phyloP scores from a whole-genome alignment of 2,888 invertebrate species.

The Euzetes globulus region DNA sequence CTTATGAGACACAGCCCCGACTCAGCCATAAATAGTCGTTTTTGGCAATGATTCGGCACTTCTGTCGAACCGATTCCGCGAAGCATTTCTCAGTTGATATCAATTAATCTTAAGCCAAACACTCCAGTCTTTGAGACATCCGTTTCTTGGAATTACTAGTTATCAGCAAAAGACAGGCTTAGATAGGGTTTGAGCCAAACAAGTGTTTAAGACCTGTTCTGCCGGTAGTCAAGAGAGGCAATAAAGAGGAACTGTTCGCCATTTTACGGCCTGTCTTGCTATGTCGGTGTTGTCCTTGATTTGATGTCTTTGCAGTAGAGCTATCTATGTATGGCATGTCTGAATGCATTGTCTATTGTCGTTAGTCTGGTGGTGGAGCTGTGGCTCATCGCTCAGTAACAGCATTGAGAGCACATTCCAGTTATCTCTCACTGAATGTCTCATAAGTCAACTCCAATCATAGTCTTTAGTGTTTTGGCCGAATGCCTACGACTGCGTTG shows the following conservation, averaged over 20 bases:
- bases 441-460: conserved; percentile 1
- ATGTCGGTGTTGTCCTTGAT: background rate
- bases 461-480: conserved; percentile 8
- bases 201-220: background rate
- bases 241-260: background rate
- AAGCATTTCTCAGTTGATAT: background rate
- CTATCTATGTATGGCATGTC: background rate
- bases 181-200: background rate
- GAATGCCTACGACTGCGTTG: conserved; percentile 14
- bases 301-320: background rate
- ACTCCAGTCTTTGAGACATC: background rate
- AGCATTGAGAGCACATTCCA: conserved; percentile 5
- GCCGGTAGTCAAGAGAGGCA: background rate
- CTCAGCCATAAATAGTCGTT: background rate
- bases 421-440: conserved; percentile 1
- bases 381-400: background rate
- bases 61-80: background rate
- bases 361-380: background rate
- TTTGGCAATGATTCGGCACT: background rate
- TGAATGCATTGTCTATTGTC: background rate
- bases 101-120: background rate
- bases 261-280: background rate
- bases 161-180: background rate
- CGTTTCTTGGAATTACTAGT: background rate
- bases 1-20: background rate